Evolutionary conservation across 2,888 invertebrate species (phyloP), one percentile per base, ranked within the genome.

Genomic region (Sepioteuthis lessoniana): DNA sequence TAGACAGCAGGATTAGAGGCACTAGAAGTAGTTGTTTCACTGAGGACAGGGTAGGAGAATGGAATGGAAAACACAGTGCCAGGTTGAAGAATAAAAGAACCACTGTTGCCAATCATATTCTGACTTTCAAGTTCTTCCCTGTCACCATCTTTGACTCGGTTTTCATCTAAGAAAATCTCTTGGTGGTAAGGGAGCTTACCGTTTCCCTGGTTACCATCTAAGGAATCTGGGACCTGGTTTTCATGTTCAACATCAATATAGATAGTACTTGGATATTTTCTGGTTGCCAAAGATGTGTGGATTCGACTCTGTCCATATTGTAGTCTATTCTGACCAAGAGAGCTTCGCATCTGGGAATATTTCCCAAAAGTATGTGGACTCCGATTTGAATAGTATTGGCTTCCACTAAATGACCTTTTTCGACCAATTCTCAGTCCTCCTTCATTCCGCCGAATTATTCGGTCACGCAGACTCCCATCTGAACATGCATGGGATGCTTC

Each of bases 21-120:
- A 50, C 55, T 93, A 31, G 93, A 60, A 31, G 25, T 60, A 50
- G 35, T 50, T 21, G 93, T 47, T 31, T 93, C 55, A 21, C 93
- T 90, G 31, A 95, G 95, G 35, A 95, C 91, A 28, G 94, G 94
- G 94, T 95, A 96, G 7, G 95, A 94, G 55, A 96, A 94, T 10
- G 96, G 96, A 93, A 96, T 96, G 10, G 96, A 96, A 94, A 96
- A 95, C 7, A 96, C 94, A 37, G 95, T 94, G 3, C 96, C 96
- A 93, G 96, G 96, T 37, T 95, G 94, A 21, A 96, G 94, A 50
- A 96, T 95, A 90, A 96, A 94, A 42, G 96, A 95, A 35, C 95
- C 93, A 47, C 93, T 93, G 35, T 55, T 93, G 42, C 92, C 47
- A 42, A 46, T 47, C 19, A 92, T 42, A 38, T 92, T 92, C 21